Percentiles rank a stretch among this genome's conserved stretches.
Conservation (phyloP, 2,797 vertebrate genomes). For the Sciaenops ocellatus region DNA sequence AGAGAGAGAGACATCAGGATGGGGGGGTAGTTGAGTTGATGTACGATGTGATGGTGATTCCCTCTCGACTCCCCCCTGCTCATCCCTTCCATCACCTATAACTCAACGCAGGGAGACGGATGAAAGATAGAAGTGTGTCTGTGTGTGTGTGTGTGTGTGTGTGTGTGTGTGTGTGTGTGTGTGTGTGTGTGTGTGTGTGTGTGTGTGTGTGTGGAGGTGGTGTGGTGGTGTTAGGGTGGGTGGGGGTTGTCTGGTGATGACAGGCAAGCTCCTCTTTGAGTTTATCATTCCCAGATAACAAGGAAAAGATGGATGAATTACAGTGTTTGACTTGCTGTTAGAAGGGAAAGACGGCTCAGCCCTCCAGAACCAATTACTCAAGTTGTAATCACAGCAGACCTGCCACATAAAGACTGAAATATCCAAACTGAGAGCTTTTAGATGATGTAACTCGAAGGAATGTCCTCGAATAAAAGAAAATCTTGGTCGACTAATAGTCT, state of each 20-base stretch:
- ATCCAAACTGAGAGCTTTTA: constrained; percentile 44
- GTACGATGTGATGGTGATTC: constrained; percentile 65
- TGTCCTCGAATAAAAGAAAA: constrained; percentile 24
- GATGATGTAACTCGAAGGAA: constrained; percentile 39
- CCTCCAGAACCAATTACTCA: constrained; percentile 56
- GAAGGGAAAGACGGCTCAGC: constrained; percentile 4
- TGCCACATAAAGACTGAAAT: constrained; percentile 19
- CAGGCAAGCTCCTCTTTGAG: constrained; percentile 29
- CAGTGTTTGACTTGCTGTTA: constrained; percentile 46
- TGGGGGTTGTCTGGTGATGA: neutral
- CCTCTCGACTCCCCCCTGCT: constrained; percentile 57
- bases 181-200: no score
- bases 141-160: constrained; percentile 16
- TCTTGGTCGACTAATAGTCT: constrained; percentile 3
- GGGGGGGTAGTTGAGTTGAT: constrained; percentile 54
- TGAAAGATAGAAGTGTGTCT: constrained; percentile 20
- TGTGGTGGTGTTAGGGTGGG: neutral
- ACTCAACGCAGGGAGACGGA: constrained; percentile 44
- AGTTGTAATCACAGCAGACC: constrained; percentile 37
- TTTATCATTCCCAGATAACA: constrained; percentile 60
- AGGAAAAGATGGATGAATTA: constrained; percentile 63
- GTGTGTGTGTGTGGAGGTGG: no score
- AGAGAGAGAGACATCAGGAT: constrained; percentile 24
- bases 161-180: constrained; percentile 3
- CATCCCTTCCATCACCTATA: constrained; percentile 52